Conservation (phyloP, 23 tunicate genomes). For the Ciona savignyi region DNA sequence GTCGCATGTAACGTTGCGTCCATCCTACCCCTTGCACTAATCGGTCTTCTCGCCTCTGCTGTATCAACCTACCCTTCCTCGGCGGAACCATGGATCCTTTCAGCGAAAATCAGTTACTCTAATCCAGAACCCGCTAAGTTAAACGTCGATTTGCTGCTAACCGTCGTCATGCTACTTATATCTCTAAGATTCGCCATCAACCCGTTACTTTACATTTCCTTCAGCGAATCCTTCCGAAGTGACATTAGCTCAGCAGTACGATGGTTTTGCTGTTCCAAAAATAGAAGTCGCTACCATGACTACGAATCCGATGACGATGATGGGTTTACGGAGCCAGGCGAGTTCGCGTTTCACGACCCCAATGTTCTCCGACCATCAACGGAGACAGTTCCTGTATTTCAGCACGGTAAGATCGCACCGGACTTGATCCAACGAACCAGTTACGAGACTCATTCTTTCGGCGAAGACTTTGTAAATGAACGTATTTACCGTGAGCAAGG, state of each 20-base stretch:
- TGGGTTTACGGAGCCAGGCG: not conserved
- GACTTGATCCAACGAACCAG: not conserved
- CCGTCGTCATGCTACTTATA: conserved; percentile 43
- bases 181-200: conserved; percentile 44
- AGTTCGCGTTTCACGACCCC: conserved; percentile 5
- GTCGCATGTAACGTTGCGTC: conserved; percentile 44
- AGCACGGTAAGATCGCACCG: not conserved
- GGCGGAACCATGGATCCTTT: conserved; percentile 18
- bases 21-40: conserved; percentile 55
- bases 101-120: not conserved
- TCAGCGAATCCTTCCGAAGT: conserved; percentile 37
- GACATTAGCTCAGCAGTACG: conserved; percentile 20
- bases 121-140: conserved; percentile 8
- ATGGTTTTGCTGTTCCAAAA: conserved; percentile 7
- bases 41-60: conserved; percentile 56
- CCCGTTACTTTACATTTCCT: conserved; percentile 52
- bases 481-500: not conserved
- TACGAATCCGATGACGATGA: conserved; percentile 5
- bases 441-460: not conserved
- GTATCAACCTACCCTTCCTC: conserved; percentile 37
- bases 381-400: not conserved
- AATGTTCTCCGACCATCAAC: not conserved
- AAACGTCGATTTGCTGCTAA: conserved; percentile 51
- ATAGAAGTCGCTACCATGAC: conserved; percentile 8
- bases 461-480: not conserved